Percentiles rank a stretch among this genome's conserved stretches.
These are phyloP conservation scores for Ischnura elegans DNA, from an alignment of 2,888 invertebrate species.

Conservation along the genomic window DNA sequence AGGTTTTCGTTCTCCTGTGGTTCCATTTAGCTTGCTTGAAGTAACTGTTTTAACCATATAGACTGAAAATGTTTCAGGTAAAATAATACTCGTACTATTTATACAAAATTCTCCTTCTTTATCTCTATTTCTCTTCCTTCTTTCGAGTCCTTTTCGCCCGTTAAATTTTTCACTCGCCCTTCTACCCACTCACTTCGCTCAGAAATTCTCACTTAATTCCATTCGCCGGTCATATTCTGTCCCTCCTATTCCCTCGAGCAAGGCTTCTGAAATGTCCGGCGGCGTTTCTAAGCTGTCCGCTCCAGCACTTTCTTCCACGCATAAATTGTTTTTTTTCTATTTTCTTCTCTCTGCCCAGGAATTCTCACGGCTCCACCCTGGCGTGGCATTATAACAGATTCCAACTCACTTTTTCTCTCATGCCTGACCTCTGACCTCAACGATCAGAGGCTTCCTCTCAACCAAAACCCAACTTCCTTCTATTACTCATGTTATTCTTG, in stretches of 20 bases:
- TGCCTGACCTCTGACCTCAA: too few relatives aligned
- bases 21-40: too few relatives aligned
- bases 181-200: not conserved
- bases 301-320: not conserved
- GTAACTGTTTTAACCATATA: too few relatives aligned
- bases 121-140: not conserved
- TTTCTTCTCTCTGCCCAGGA: not conserved
- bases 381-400: not conserved
- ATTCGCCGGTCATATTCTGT: not conserved
- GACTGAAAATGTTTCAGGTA: too few relatives aligned
- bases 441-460: too few relatives aligned
- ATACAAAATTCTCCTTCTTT: not conserved
- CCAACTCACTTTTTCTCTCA: not conserved
- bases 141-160: not conserved
- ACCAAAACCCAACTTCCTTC: too few relatives aligned
- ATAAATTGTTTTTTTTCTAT: not conserved
- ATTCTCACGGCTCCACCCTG: not conserved
- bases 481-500: too few relatives aligned
- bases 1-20: too few relatives aligned
- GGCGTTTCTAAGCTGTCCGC: not conserved
- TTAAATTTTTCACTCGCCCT: not conserved
- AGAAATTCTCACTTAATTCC: not conserved
- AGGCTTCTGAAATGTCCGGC: not conserved
- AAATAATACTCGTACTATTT: too few relatives aligned
- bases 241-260: too few relatives aligned